A percentile compares a stretch with the other conserved stretches of the same genome.
Evolutionary conservation across 2,797 vertebrate species (phyloP).

Genomic region (Leuciscus waleckii): DNA sequence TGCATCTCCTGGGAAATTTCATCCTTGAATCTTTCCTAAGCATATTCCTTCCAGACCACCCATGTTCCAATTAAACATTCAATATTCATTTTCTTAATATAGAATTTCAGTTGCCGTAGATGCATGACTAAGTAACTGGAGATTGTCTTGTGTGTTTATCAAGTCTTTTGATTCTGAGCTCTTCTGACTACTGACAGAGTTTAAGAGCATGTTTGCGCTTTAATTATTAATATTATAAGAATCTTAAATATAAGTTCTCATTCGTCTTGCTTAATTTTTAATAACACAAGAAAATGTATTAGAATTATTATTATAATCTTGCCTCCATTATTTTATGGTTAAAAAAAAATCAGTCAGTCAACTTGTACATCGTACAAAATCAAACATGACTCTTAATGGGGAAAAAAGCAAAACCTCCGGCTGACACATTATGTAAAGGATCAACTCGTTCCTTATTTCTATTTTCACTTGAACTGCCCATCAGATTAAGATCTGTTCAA

Average conservation of each 20-base stretch:
- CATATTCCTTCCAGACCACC: constrained; percentile 54
- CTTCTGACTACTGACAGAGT: constrained; percentile 14
- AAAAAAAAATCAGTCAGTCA: background rate
- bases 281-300: background rate
- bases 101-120: constrained; percentile 43
- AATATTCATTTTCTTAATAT: constrained; percentile 54
- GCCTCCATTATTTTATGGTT: background rate
- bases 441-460: constrained; percentile 40
- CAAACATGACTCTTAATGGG: background rate
- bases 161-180: constrained; percentile 21
- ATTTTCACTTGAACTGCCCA: constrained; percentile 51
- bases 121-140: constrained; percentile 38
- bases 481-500: constrained; percentile 62
- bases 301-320: background rate
- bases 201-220: constrained; percentile 22
- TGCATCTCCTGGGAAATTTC: constrained; percentile 56
- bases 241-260: background rate
- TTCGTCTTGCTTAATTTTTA: background rate
- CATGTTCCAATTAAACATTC: constrained; percentile 61
- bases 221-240: constrained; percentile 6
- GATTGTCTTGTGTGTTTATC: constrained; percentile 24
- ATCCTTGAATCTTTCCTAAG: constrained; percentile 36
- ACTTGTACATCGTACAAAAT: background rate
- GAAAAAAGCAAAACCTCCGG: background rate
- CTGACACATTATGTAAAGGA: constrained; percentile 23